These are phyloP conservation scores for Atrichornis clamosus DNA, from an alignment of 2,113 vertebrate genomes.

Conservation along the genomic window DNA sequence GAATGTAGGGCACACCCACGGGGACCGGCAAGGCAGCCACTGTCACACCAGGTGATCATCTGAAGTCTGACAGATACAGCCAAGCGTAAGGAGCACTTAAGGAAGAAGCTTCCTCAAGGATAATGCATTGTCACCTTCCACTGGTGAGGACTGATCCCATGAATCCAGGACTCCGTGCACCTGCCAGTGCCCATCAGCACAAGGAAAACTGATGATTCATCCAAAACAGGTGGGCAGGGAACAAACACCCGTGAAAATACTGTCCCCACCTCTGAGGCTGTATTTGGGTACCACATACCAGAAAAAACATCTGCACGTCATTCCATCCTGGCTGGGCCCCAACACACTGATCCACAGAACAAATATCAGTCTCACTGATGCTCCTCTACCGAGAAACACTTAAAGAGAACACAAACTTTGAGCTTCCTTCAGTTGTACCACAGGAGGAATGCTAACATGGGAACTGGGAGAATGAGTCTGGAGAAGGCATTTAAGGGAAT, in stretches of 20 bases:
- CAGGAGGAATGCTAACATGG: background rate
- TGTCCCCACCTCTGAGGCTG: background rate
- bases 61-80: background rate
- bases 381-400: background rate
- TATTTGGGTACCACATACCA: background rate
- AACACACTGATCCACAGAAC: background rate
- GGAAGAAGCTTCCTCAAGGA: background rate
- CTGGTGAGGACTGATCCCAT: background rate
- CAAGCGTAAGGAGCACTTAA: background rate
- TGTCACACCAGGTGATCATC: background rate
- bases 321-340: background rate
- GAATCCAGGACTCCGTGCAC: background rate
- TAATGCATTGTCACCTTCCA: fast-evolving
- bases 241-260: background rate
- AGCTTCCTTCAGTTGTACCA: background rate
- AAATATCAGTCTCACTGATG: background rate
- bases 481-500: background rate
- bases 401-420: background rate
- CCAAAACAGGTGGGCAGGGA: background rate
- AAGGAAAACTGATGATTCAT: background rate
- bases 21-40: background rate
- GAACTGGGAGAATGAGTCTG: background rate
- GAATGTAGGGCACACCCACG: background rate
- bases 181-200: background rate
- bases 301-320: background rate